Base-by-base conservation (phyloP, 2,113 vertebrate genomes). In the Haemorhous mexicanus region DNA sequence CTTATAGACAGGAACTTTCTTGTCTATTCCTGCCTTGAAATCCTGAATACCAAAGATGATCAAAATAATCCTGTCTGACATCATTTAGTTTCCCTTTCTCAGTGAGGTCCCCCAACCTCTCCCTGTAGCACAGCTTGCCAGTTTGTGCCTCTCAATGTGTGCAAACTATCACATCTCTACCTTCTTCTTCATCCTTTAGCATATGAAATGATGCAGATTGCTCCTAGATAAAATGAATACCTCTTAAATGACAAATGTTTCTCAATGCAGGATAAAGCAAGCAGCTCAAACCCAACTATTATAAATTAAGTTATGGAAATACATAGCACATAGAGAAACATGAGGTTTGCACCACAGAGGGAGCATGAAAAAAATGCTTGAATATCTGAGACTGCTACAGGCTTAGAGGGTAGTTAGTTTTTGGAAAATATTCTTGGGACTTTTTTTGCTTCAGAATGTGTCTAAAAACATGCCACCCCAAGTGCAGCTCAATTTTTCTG, bases 401-500 rank as follows among this genome's bases (percentile, higher is more conserved):
- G 49, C 26, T 50, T 78, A 67, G 11, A 68, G 8, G 4, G 22
- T 32, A 39, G 10, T n/a, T 69, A 33, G 3, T 4, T 79, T 83
- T 63, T 75, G 5, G 49, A 56, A 35, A 68, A 35, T 33, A 32
- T 37, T 84, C 86, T 49, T 84, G 10, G 16, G 14, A 7, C 26
- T 2, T 11, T 1, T 79, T 88, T 69, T 37, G 30, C 14, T 86
- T 81, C 28, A 84, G 46, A 84, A 66, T 9, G 4, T 50, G 26
- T 56, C 50, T 62, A 30, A 43, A 74, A 74, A 21, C 7, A 18
- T 0, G 0, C 2, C 16, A 46, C 7, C 10, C 7, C 41, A 77
- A 44, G 14, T 1, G 1, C 28, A 81, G n/a, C 26, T 87, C 0
- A 0, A 24, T 37, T 94, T 76, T 88, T 53, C 26, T 77, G 39